Percentiles rank a stretch among this genome's conserved stretches.
Conservation (phyloP, 2,797 vertebrate species). For the Vespertilio murinus region DNA sequence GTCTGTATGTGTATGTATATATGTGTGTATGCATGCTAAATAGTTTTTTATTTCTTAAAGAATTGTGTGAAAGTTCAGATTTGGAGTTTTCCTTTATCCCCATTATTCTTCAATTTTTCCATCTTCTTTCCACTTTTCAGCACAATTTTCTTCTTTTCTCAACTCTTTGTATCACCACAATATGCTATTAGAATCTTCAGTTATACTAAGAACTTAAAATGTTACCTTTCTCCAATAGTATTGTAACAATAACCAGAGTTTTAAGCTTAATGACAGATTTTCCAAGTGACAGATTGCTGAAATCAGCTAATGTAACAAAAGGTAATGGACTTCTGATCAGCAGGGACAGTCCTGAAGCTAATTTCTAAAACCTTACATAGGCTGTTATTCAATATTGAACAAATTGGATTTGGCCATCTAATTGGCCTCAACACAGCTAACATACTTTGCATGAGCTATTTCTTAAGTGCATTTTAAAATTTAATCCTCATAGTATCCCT, state of each 20-base stretch:
- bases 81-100: not conserved
- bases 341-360: not conserved
- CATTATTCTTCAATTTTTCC: not conserved
- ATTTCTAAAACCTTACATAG: not conserved
- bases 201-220: not conserved
- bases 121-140: not conserved
- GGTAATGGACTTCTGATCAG: not conserved
- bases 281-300: slow-evolving; percentile 11
- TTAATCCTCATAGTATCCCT: not conserved
- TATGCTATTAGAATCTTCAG: not conserved
- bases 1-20: not conserved
- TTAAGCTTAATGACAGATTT: slow-evolving; percentile 36
- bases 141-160: not conserved
- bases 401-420: not conserved
- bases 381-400: not conserved
- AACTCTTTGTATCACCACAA: not conserved
- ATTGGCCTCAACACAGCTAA: not conserved
- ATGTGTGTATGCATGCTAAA: not conserved
- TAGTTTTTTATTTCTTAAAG: slow-evolving; percentile 16
- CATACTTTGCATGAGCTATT: not conserved
- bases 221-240: not conserved
- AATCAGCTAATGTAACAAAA: not conserved
- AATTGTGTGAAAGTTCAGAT: not conserved
- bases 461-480: not conserved
- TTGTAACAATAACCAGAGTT: not conserved